Base-by-base conservation (phyloP, 2,888 invertebrate species). In the Scaptomyza cyrtandrae region DNA sequence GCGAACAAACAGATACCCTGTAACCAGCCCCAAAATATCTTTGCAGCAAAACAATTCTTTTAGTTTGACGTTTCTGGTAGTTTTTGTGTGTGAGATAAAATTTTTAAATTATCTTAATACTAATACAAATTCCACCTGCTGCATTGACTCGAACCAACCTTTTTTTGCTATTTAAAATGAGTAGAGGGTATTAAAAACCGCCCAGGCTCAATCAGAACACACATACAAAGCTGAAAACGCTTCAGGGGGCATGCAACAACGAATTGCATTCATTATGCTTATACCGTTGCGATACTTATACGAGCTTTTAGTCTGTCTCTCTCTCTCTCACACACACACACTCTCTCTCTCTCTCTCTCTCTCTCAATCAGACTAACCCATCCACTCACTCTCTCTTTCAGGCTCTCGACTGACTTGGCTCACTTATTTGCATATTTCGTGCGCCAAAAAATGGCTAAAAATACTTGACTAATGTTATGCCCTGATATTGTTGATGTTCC, bases 391-490 rank as follows among this genome's bases (percentile, higher is more conserved):
- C 33, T 31, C 19, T n/a, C 48, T 13, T 41, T 37, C 41, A 7
- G 7, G 0, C 50, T 48, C 33, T 45, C 27, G 52, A 68, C 59
- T n/a, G 67, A 19, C 50, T 65, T 54, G 37, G 41, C 65, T 68
- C 61, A 75, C 71, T 73, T 80, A 81, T 84, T 86, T 84, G 82
- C 85, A 84, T 84, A 78, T 72, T 80, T 70, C 57, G 74, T 71
- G 69, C 67, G 50, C 73, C 63, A 71, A 84, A 79, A 39, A 82
- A 78, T 66, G 76, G 74, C 61, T 66, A 60, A 69, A 83, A 78
- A 78, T 80, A 65, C 80, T 83, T 83, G 86, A 83, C 83, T 83
- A 86, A 80, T 85, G 80, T 68, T 76, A 62, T 48, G 52, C 56
- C 52, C 37, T 24, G 16, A 31, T 56, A 44, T 31, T 45, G 46